Evolutionary conservation across 1,140 invertebrate species (phyloP), one percentile per base, ranked within the genome.

Genomic region (Physella acuta): DNA sequence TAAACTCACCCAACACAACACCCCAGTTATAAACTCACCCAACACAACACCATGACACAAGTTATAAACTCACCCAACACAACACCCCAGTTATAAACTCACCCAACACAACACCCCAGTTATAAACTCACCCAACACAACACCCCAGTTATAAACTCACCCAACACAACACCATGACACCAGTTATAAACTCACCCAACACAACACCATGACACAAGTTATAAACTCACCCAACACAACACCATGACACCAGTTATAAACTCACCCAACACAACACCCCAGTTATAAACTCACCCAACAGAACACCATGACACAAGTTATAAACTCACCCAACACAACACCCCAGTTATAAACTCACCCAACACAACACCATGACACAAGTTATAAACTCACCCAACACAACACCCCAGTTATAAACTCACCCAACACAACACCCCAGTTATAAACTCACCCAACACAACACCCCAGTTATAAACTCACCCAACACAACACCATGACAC

Each of bases 71-170:
- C 30, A 31, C 1, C 84, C 75, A 33, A 70, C 58, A 17, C 63
- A 61, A 44, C 17, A 65, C 51, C 85, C 81, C 85, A 44, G 88
- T 80, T 17, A 94, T 76, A 16, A 94, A 84, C 16, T 97, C 83
- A 87, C 97, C 92, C 84, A 97, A 94, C 0, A 97, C 94, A 5
- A 91, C 86, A n/a, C n/a, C n/a, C n/a, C n/a, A n/a, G n/a, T n/a
- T n/a, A n/a, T n/a, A 60, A 3, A 60, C 31, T 31, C 24, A 60
- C 58, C 58, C 24, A 60, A 24, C 14, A 60, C 33, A 34, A 60
- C 58, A 17, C 58, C 58, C n/a, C n/a, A n/a, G n/a, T n/a, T n/a
- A n/a, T n/a, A 60, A 3, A 60, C 31, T 31, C 24, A 60, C 58
- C 58, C 24, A 60, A 24, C 14, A 60, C 33, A 34, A 60, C 58